phyloP scores from a whole-genome alignment of 2,888 invertebrate genomes.

The Drosophila colorata region DNA sequence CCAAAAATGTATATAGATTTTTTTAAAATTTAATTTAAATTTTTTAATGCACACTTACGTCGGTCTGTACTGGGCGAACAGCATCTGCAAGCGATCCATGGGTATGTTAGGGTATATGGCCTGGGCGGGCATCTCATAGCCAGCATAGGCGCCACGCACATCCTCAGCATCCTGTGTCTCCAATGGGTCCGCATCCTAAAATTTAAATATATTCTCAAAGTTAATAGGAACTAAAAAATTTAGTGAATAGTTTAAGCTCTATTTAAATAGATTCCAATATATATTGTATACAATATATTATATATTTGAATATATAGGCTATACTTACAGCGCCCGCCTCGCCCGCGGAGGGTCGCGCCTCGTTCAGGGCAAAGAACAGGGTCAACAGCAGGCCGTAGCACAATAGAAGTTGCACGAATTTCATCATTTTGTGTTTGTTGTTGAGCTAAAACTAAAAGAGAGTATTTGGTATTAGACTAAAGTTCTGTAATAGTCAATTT shows the following conservation, averaged over 20 bases:
- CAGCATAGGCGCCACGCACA: conserved; percentile 68
- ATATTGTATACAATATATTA: too few species aligned
- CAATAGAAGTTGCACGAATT: conserved; percentile 63
- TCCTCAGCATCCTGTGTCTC: conserved; percentile 72
- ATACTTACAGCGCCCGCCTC: conserved; percentile 73
- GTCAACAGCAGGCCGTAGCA: conserved; percentile 65
- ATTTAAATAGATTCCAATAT: too few species aligned
- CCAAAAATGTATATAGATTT: not conserved
- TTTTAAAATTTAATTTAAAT: not conserved
- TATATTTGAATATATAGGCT: too few species aligned
- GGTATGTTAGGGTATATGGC: conserved; percentile 78
- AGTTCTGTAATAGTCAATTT: too few species aligned
- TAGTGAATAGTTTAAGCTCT: too few species aligned
- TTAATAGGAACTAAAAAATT: too few species aligned
- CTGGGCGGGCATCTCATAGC: conserved; percentile 80
- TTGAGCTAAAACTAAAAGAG: conserved; percentile 23
- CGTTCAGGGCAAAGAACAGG: conserved; percentile 55
- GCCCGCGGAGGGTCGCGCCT: conserved; percentile 70
- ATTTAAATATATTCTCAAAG: too few species aligned
- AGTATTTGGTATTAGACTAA: not conserved
- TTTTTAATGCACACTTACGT: conserved; percentile 60
- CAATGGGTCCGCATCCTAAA: conserved; percentile 68
- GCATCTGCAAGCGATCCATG: conserved; percentile 82
- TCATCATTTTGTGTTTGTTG: conserved; percentile 64
- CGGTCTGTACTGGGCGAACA: conserved; percentile 80